Evolutionary conservation across 2,888 invertebrate species (phyloP).

Genomic region (Melinopterus prodromus): DNA sequence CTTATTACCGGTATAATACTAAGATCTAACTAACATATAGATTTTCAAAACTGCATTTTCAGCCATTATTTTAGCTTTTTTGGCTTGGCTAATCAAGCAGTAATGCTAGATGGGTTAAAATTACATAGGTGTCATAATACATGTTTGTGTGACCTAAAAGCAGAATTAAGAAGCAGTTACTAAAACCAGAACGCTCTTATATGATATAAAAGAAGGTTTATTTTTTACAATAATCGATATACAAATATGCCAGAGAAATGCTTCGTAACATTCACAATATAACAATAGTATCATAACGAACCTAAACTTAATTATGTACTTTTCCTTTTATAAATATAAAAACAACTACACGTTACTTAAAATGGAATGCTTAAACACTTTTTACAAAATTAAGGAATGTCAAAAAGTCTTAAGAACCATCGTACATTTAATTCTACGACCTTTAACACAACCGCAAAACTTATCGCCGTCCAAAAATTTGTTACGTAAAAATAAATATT

Average conservation of each 20-base stretch:
- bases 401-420: background rate
- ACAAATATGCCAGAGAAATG: constrained; percentile 22
- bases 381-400: constrained; percentile 19
- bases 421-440: background rate
- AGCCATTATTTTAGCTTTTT: no score
- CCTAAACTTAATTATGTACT: constrained; percentile 18
- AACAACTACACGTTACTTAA: constrained; percentile 19
- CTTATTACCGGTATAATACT: no score
- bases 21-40: no score
- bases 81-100: no score
- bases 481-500: constrained; percentile 22
- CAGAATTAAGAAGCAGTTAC: background rate
- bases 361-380: constrained; percentile 24
- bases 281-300: constrained; percentile 16
- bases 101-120: no score
- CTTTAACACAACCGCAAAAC: background rate
- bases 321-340: constrained; percentile 17
- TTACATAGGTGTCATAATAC: no score
- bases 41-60: no score
- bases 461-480: background rate
- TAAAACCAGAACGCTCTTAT: constrained; percentile 10
- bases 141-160: no score
- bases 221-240: constrained; percentile 29
- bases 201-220: constrained; percentile 27
- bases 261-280: constrained; percentile 16